Percentiles rank a stretch among this genome's conserved stretches.
Evolutionary conservation across 2,888 invertebrate species (phyloP).

Genomic region (Apoda limacodes): DNA sequence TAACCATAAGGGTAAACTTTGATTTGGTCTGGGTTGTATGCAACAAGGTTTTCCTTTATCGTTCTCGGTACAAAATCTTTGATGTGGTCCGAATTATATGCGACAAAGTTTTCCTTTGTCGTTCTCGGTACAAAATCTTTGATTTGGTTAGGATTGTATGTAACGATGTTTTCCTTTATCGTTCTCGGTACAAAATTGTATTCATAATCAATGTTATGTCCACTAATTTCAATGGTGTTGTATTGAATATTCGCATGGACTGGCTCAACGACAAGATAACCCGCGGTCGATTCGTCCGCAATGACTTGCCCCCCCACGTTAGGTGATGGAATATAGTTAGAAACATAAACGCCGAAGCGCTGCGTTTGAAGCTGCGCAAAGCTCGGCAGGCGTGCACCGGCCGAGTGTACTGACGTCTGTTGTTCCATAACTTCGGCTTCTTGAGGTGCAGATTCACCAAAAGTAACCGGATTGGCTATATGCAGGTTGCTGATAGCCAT

Average conservation of each 20-base stretch:
- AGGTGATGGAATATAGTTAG: slow-evolving; percentile 70
- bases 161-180: slow-evolving; percentile 46
- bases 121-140: slow-evolving; percentile 43
- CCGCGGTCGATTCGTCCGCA: slow-evolving; percentile 63
- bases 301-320: slow-evolving; percentile 84
- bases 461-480: slow-evolving; percentile 84
- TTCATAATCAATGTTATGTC: slow-evolving; percentile 47
- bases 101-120: slow-evolving; percentile 45
- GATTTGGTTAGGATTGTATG: slow-evolving; percentile 41
- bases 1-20: slow-evolving; percentile 50
- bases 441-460: slow-evolving; percentile 76
- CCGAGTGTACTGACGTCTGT: slow-evolving; percentile 48
- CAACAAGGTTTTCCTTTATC: slow-evolving; percentile 45
- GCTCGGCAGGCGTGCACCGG: slow-evolving; percentile 70
- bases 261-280: slow-evolving; percentile 58
- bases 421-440: slow-evolving; percentile 61
- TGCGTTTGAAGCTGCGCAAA: slow-evolving; percentile 74
- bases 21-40: slow-evolving; percentile 41
- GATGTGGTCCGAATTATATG: slow-evolving; percentile 42
- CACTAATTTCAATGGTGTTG: slow-evolving; percentile 39
- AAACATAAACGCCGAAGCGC: slow-evolving; percentile 69
- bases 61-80: slow-evolving; percentile 43
- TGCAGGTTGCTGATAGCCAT: slow-evolving; percentile 76
- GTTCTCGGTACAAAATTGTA: slow-evolving; percentile 46
- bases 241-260: slow-evolving; percentile 48